Evolutionary conservation across 2,888 invertebrate genomes (phyloP).

Genomic region (Caenorhabditis plicata): DNA sequence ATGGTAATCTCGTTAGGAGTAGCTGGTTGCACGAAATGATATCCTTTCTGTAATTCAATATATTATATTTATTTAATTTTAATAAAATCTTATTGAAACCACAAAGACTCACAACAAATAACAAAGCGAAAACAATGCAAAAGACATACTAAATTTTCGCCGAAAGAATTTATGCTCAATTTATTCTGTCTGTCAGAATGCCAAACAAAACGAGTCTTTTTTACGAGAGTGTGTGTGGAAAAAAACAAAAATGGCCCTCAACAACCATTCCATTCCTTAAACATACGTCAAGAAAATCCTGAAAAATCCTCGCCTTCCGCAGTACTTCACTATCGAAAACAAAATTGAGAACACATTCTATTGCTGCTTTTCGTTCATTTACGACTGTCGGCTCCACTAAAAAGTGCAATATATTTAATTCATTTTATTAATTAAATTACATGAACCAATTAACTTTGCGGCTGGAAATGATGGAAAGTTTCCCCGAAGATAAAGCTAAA

Average conservation of each 20-base stretch:
- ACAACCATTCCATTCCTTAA: neutral
- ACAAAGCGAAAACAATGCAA: too few species aligned
- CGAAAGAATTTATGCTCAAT: too few species aligned
- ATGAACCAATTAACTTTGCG: conserved; percentile 33
- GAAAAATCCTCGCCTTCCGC: conserved; percentile 40
- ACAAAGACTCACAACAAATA: too few species aligned
- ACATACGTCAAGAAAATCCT: conserved; percentile 42
- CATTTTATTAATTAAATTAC: conserved; percentile 4
- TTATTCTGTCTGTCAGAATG: too few species aligned
- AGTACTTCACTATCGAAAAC: conserved; percentile 46
- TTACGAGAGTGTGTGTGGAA: neutral
- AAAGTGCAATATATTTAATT: neutral
- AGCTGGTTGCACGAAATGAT: conserved; percentile 20
- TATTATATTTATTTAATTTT: too few species aligned
- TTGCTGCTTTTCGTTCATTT: conserved; percentile 29
- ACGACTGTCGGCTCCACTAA: conserved; percentile 27
- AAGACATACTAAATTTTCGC: neutral
- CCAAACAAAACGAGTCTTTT: too few species aligned
- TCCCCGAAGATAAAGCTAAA: conserved; percentile 42
- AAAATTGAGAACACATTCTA: conserved; percentile 38
- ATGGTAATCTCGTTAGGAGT: conserved; percentile 14
- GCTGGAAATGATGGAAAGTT: conserved; percentile 43
- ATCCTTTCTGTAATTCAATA: conserved; percentile 30
- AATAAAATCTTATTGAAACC: too few species aligned
- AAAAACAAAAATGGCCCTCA: neutral